phyloP scores from a whole-genome alignment of 2,888 invertebrate species.

The Cosmorhoe ocellata region DNA sequence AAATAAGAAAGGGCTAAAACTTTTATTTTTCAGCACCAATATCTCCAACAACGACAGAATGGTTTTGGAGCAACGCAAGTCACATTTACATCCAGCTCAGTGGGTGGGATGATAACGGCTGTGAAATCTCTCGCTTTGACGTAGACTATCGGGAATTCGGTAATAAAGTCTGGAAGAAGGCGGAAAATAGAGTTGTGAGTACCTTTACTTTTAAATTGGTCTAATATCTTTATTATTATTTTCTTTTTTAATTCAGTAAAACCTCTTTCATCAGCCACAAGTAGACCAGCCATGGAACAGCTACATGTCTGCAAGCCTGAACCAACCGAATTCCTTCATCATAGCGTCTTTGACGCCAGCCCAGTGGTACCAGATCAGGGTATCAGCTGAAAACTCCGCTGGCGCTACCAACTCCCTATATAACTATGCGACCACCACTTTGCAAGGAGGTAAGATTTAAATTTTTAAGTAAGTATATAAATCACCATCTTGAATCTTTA shows the following conservation, averaged over 20 bases:
- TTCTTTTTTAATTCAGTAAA: background rate
- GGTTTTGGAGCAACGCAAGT: constrained; percentile 91
- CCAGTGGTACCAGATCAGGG: constrained; percentile 84
- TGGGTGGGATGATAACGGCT: constrained; percentile 93
- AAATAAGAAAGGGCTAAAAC: too few relatives aligned
- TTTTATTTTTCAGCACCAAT: constrained; percentile 76
- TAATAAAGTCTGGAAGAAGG: constrained; percentile 72
- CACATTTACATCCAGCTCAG: constrained; percentile 90
- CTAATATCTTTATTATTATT: too few relatives aligned
- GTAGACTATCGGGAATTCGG: constrained; percentile 86
- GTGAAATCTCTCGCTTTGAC: constrained; percentile 90
- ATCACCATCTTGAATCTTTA: too few relatives aligned
- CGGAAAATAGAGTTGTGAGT: constrained; percentile 67
- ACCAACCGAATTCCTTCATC: constrained; percentile 66
- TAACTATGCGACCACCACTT: constrained; percentile 83
- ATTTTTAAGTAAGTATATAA: too few relatives aligned
- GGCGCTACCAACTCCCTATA: constrained; percentile 81
- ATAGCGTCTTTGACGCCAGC: constrained; percentile 80
- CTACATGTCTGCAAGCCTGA: constrained; percentile 45
- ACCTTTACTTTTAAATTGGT: background rate
- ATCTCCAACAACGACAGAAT: constrained; percentile 88
- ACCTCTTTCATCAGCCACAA: constrained; percentile 45
- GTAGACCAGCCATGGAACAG: constrained; percentile 57
- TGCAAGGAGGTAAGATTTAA: constrained; percentile 77
- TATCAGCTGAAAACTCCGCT: constrained; percentile 84